Percentiles rank a stretch among this genome's conserved stretches.
phyloP scores from a whole-genome alignment of 2,797 vertebrate species.

The Dromococcyx pavoninus region DNA sequence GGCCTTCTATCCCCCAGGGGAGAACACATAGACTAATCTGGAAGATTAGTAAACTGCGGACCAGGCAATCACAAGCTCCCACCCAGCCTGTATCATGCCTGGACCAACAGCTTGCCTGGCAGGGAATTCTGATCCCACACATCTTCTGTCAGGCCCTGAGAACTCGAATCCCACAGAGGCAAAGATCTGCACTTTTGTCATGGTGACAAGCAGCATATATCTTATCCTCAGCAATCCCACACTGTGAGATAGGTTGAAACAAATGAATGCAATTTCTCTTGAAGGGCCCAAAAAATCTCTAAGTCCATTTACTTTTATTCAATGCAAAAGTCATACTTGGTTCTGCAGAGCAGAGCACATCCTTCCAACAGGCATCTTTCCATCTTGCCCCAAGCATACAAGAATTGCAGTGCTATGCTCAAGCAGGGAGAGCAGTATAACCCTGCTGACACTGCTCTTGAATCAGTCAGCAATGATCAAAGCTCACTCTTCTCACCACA shows the following conservation, averaged over 20 bases:
- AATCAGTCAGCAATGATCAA: background rate
- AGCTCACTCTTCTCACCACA: background rate
- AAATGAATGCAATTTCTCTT: background rate
- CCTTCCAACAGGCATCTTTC: background rate
- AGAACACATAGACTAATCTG: conserved; percentile 52
- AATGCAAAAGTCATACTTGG: background rate
- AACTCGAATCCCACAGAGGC: background rate
- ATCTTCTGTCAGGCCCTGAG: conserved; percentile 46
- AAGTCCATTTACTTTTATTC: background rate
- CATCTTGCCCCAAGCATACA: background rate
- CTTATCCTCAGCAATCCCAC: background rate
- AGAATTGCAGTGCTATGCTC: background rate
- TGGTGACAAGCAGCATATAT: background rate
- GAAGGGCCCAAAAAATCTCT: background rate
- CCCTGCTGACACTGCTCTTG: background rate
- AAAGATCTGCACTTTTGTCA: conserved; percentile 37
- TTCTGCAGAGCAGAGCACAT: background rate
- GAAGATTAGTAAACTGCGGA: conserved; percentile 57
- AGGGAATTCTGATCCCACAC: conserved; percentile 52
- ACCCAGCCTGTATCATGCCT: background rate
- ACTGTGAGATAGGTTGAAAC: background rate
- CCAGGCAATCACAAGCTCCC: conserved; percentile 37
- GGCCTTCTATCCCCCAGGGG: conserved; percentile 34
- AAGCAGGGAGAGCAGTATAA: background rate
- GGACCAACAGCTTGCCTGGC: conserved; percentile 38